Conservation (phyloP, 2,888 invertebrate genomes). For the Drosophila mayaguana region DNA sequence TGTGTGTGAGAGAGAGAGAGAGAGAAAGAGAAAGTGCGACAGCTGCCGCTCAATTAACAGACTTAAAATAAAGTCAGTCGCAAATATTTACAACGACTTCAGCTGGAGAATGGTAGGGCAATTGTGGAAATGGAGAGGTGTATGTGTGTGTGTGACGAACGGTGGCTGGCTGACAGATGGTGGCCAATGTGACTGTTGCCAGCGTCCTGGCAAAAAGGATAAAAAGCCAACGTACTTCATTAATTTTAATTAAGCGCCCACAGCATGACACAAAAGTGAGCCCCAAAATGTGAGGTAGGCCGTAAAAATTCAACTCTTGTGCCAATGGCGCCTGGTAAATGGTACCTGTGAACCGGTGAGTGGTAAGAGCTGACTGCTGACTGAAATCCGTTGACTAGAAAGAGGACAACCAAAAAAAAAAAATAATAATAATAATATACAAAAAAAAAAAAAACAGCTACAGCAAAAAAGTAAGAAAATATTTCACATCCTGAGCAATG, state of each 20-base stretch:
- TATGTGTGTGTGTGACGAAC: neutral
- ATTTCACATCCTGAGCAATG: conserved; percentile 6
- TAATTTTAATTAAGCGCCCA: conserved; percentile 76
- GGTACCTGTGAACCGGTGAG: conserved; percentile 8
- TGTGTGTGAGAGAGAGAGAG: neutral
- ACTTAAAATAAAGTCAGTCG: conserved; percentile 62
- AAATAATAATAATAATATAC: neutral
- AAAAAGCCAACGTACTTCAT: conserved; percentile 74
- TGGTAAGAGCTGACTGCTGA: conserved; percentile 4
- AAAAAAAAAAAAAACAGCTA: no score
- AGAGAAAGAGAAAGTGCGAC: neutral
- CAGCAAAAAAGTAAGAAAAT: neutral
- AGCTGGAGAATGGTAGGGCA: conserved; percentile 25
- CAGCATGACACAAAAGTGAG: conserved; percentile 63
- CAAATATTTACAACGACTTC: conserved; percentile 59
- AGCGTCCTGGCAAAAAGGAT: conserved; percentile 55
- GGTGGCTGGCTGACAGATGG: neutral
- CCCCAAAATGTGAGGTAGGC: conserved; percentile 35
- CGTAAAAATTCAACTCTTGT: conserved; percentile 32
- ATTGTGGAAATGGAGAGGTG: neutral
- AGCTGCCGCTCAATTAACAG: conserved; percentile 62
- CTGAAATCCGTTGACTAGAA: neutral
- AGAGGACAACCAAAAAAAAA: no score
- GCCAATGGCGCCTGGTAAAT: conserved; percentile 24
- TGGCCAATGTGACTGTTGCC: conserved; percentile 5